These are phyloP conservation scores for Clanis bilineata DNA, from an alignment of 2,888 invertebrate genomes.

Conservation along the genomic window DNA sequence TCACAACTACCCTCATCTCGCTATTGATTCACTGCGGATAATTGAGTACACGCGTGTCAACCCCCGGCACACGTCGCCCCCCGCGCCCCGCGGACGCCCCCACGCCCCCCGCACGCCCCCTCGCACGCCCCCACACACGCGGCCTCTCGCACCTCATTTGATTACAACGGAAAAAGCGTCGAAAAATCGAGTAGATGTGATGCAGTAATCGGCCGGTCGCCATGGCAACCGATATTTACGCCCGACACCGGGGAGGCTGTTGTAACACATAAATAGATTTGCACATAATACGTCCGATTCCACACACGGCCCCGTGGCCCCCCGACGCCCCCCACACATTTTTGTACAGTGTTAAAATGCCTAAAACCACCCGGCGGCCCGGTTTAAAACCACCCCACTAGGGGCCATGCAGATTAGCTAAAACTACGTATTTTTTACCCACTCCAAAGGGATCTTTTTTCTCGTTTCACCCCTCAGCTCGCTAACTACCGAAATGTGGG, in stretches of 20 bases:
- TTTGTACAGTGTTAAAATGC: slow-evolving; percentile 80
- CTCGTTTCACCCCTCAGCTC: slow-evolving; percentile 51
- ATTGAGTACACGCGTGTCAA: slow-evolving; percentile 81
- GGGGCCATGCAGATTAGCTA: slow-evolving; percentile 84
- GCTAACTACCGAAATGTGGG: slow-evolving; percentile 79
- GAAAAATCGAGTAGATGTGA: slow-evolving; percentile 79
- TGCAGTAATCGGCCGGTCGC: slow-evolving; percentile 78
- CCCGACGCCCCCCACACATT: slow-evolving; percentile 58
- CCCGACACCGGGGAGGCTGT: slow-evolving; percentile 57
- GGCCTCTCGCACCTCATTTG: slow-evolving; percentile 77
- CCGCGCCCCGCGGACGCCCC: slow-evolving; percentile 34
- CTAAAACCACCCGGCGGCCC: slow-evolving; percentile 64
- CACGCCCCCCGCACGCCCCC: slow-evolving; percentile 32
- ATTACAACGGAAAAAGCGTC: slow-evolving; percentile 82
- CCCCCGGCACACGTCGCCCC: slow-evolving; percentile 29
- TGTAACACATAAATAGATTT: slow-evolving; percentile 78
- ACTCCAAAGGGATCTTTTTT: slow-evolving; percentile 55
- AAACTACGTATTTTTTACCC: slow-evolving; percentile 86
- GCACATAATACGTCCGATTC: slow-evolving; percentile 77
- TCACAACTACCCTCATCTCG: slow-evolving; percentile 80
- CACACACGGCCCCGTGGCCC: slow-evolving; percentile 64
- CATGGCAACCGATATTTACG: slow-evolving; percentile 79
- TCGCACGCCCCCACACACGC: slow-evolving; percentile 48
- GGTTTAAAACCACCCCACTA: slow-evolving; percentile 47
- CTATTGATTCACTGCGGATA: slow-evolving; percentile 82